Base-by-base conservation (phyloP, 2,888 invertebrate genomes). In the Falcaria lacertinaria region DNA sequence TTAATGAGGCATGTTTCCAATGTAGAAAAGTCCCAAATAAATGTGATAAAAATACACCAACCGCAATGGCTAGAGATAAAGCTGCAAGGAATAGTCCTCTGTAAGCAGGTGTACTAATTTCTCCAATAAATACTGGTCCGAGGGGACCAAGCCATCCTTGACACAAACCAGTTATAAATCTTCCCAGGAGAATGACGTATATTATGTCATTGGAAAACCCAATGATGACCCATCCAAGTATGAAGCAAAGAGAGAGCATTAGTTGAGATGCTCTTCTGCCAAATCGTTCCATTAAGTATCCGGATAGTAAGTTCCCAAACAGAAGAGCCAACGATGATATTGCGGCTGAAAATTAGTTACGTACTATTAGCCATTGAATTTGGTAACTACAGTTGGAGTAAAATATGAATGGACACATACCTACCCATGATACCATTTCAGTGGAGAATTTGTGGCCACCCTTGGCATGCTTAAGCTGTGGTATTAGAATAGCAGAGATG, bases 21-120 rank as follows among this genome's bases (percentile, higher is more conserved):
- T 90, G 81, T 3, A 92, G 69, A 57, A 91, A 90, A 1, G 92
- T 92, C 0, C 94, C 94, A 34, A 94, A 81, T 1, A 91, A 68
- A 72, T 94, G 94, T 34, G 92, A 90, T 34, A 92, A 53, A 4
- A 94, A 88, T 2, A 94, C 91, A 14, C 94, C 94, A 13, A 87
- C 52, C 2, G 94, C 91, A 40, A 93, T 91, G 0, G 91, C 90
- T 17, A 93, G 75, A 0, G 93, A 91, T 2, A 93, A 79, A 5
- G 90, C 89, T 34, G 93, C 91, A 50, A 93, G 79, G 33, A 94
- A 87, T 14, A 92, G 76, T 16, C 94, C 93, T 57, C 94, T 89
- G 42, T 92, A 89, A 33, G 80, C 82, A 0, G 92, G 94, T 33
- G 91, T 81, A 44, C 90, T 89, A 32, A 90, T 90, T 79, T 92